phyloP scores from a whole-genome alignment of 1,140 invertebrate genomes.

The Helicoverpa armigera region DNA sequence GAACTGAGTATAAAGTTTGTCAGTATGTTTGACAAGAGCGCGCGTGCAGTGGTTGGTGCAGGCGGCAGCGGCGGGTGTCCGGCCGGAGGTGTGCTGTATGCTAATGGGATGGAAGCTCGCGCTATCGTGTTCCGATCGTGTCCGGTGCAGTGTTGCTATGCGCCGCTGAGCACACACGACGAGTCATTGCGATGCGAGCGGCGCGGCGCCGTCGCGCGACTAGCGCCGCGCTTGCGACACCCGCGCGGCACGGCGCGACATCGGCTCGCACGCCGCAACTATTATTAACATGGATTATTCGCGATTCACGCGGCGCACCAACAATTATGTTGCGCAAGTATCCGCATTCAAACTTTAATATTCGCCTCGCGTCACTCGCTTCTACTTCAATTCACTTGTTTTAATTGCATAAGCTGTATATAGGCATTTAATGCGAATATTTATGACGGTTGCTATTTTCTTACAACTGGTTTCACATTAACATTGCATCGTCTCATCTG shows the following conservation, averaged over 20 bases:
- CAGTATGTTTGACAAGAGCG: background rate
- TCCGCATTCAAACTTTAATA: constrained; percentile 54
- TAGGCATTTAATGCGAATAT: constrained; percentile 24
- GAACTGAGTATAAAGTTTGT: constrained; percentile 3
- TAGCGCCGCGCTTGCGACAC: constrained; percentile 38
- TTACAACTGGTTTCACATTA: constrained; percentile 37
- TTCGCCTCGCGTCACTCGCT: constrained; percentile 51
- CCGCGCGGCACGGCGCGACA: constrained; percentile 43
- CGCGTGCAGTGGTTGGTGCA: background rate
- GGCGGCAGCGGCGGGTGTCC: background rate
- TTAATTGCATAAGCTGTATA: constrained; percentile 66
- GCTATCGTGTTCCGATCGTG: constrained; percentile 35
- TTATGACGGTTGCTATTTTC: constrained; percentile 28
- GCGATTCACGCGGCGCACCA: constrained; percentile 61
- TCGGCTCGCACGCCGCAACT: constrained; percentile 20
- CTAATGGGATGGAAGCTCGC: constrained; percentile 38
- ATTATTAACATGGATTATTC: constrained; percentile 50
- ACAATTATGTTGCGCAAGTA: constrained; percentile 65
- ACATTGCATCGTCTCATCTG: constrained; percentile 49
- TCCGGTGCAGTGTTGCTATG: constrained; percentile 48
- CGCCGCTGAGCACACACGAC: constrained; percentile 30
- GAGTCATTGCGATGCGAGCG: constrained; percentile 44
- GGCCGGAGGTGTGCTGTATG: constrained; percentile 24
- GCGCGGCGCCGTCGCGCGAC: constrained; percentile 8
- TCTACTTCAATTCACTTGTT: constrained; percentile 57